These are phyloP conservation scores for Pongo pygmaeus DNA, from an alignment of 2,113 vertebrate species.

Conservation along the genomic window DNA sequence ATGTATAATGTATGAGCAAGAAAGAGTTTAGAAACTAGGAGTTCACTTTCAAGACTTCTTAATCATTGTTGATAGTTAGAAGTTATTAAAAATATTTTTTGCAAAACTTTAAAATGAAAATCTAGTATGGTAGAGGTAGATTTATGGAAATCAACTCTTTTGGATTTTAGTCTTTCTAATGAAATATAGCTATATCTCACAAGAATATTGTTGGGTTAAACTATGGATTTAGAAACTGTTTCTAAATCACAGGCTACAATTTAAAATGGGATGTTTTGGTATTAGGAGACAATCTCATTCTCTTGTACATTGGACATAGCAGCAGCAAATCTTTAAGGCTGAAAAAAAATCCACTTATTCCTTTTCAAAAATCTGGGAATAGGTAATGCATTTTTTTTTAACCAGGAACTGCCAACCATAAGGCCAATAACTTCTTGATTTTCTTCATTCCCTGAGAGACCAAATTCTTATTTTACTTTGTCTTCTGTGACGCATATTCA, in stretches of 20 bases:
- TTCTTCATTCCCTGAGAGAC: slow-evolving; percentile 13
- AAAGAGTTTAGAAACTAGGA: neutral
- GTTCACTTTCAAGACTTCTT: neutral
- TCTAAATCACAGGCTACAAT: neutral
- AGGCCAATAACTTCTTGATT: neutral
- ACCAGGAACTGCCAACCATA: neutral
- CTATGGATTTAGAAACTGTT: neutral
- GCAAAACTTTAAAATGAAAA: neutral
- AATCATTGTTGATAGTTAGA: neutral
- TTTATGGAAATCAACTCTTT: neutral
- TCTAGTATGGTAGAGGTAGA: neutral
- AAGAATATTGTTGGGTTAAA: neutral
- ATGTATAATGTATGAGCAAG: neutral
- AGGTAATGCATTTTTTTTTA: neutral
- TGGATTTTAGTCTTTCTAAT: neutral
- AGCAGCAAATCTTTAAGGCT: neutral
- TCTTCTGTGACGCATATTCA: slow-evolving; percentile 5
- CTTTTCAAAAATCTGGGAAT: neutral
- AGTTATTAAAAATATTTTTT: neutral
- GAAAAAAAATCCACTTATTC: neutral
- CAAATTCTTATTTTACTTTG: slow-evolving; percentile 21
- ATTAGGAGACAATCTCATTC: slow-evolving; percentile 40
- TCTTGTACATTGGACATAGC: neutral
- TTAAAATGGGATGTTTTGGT: neutral
- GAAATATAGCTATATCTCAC: neutral